Evolutionary conservation across 2,113 vertebrate species (phyloP).

Genomic region (Otolemur garnettii): DNA sequence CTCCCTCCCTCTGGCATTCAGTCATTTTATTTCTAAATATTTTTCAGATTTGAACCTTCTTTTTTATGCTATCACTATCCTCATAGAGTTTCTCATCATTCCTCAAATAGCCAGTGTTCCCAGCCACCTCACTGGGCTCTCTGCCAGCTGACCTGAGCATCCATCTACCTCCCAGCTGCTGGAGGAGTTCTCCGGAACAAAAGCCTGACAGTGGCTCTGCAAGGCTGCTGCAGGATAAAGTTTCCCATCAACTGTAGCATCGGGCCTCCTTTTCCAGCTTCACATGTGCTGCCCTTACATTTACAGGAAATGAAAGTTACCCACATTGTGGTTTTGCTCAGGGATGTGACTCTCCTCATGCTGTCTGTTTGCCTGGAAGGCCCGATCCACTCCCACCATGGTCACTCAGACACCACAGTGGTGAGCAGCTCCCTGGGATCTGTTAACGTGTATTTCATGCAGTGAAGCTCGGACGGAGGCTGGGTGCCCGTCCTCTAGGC

Average conservation of each 20-base stretch:
- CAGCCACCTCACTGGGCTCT: background rate
- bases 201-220: background rate
- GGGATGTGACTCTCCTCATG: background rate
- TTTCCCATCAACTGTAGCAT: background rate
- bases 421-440: background rate
- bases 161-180: constrained; percentile 56
- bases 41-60: background rate
- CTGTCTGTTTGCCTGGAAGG: background rate
- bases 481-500: background rate
- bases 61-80: background rate
- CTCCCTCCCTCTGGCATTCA: accelerated
- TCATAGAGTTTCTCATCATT: background rate
- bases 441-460: background rate
- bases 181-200: background rate
- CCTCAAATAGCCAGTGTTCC: background rate
- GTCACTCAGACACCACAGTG: background rate
- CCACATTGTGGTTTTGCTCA: background rate
- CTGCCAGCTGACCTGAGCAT: background rate
- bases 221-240: background rate
- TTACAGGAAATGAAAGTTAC: background rate
- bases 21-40: background rate
- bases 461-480: background rate
- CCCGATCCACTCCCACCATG: accelerated
- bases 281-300: background rate
- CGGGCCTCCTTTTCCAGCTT: background rate